phyloP scores from a whole-genome alignment of 2,113 vertebrate species.

The Dryoscopus gambensis region DNA sequence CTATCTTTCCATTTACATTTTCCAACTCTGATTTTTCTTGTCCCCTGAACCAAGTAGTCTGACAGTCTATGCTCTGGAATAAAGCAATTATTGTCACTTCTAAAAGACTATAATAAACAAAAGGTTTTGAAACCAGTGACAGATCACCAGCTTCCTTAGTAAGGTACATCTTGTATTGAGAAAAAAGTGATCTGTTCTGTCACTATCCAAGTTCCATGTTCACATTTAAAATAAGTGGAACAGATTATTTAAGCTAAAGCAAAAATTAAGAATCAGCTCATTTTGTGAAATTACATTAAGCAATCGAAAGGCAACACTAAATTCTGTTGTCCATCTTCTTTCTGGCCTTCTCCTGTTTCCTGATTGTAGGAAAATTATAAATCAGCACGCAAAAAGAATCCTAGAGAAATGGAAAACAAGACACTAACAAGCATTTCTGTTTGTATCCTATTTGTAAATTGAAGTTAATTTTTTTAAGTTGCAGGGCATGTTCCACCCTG shows the following conservation, averaged over 20 bases:
- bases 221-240: not conserved
- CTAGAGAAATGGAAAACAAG: slow-evolving; percentile 10
- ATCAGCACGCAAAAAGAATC: not conserved
- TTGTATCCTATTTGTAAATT: slow-evolving; percentile 30
- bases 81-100: not conserved
- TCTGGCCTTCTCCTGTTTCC: not conserved
- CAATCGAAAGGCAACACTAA: not conserved
- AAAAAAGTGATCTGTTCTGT: not conserved
- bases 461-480: not conserved
- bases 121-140: not conserved
- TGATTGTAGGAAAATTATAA: not conserved
- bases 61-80: not conserved
- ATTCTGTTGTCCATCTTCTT: not conserved
- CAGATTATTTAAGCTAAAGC: not conserved
- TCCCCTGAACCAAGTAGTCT: not conserved
- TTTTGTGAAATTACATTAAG: not conserved
- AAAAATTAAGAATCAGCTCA: not conserved
- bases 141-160: not conserved
- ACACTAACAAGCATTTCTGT: not conserved
- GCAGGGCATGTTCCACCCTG: slow-evolving; percentile 20
- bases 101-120: not conserved
- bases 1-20: not conserved
- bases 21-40: not conserved
- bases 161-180: not conserved
- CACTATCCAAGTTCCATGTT: not conserved